phyloP scores from a whole-genome alignment of 2,888 invertebrate species.

The Patella pellucida region DNA sequence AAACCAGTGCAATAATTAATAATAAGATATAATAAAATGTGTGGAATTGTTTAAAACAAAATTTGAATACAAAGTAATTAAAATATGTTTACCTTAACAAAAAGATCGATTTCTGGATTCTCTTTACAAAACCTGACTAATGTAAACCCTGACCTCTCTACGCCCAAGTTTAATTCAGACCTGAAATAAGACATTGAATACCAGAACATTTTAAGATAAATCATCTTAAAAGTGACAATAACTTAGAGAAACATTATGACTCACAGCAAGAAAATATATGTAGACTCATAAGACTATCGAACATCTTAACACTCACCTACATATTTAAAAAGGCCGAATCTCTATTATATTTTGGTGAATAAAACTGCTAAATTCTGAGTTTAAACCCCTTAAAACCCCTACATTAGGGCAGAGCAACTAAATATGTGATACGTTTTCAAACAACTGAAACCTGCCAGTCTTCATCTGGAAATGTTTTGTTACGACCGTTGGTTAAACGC shows the following conservation, averaged over 20 bases:
- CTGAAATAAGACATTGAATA: conserved; percentile 40
- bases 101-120: conserved; percentile 59
- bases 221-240: background rate
- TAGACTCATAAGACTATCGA: background rate
- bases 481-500: too few species aligned
- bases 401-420: too few species aligned
- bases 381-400: too few species aligned
- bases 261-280: conserved; percentile 1
- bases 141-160: conserved; percentile 69
- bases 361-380: too few species aligned
- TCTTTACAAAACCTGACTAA: conserved; percentile 64
- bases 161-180: conserved; percentile 69
- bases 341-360: background rate
- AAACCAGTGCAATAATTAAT: too few species aligned
- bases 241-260: background rate
- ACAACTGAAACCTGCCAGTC: too few species aligned
- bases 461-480: too few species aligned
- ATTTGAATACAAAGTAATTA: background rate
- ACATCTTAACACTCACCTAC: background rate
- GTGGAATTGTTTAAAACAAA: too few species aligned
- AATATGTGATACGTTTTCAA: too few species aligned
- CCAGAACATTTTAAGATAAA: too few species aligned
- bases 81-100: conserved; percentile 60
- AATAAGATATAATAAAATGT: too few species aligned
- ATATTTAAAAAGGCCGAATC: background rate